These are phyloP conservation scores for Prorops nasuta DNA, from an alignment of 1,140 invertebrate genomes.

Conservation along the genomic window DNA sequence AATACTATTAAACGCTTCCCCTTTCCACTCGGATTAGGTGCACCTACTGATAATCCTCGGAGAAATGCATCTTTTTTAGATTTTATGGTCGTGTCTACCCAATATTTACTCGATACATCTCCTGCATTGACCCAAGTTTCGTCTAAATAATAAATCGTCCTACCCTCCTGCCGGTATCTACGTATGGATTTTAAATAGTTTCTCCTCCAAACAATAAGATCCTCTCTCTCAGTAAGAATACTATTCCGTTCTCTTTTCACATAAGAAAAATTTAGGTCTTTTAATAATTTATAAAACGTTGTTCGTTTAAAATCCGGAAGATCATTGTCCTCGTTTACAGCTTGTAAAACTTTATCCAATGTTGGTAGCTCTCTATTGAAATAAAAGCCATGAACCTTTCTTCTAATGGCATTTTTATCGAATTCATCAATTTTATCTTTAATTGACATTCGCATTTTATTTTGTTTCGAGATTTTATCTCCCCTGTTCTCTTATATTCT, in stretches of 20 bases:
- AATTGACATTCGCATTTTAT: too few species aligned
- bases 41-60: not conserved
- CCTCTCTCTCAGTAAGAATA: constrained; percentile 1
- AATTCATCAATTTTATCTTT: too few species aligned
- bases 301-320: constrained; percentile 7
- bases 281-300: constrained; percentile 3
- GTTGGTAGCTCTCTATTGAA: too few species aligned
- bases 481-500: too few species aligned
- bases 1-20: constrained; percentile 3
- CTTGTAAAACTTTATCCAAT: too few species aligned
- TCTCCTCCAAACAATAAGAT: too few species aligned
- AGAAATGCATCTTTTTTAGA: constrained; percentile 8
- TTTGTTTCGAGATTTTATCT: too few species aligned
- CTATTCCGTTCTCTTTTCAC: not conserved
- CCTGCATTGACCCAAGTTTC: constrained; percentile 5
- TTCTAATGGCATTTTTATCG: too few species aligned
- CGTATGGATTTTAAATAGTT: constrained; percentile 1
- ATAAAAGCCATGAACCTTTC: too few species aligned
- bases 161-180: constrained; percentile 1
- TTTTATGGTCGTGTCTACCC: not conserved
- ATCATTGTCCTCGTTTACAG: too few species aligned
- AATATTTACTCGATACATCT: constrained; percentile 5
- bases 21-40: not conserved
- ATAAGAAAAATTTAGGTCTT: constrained; percentile 1
- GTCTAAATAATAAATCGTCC: constrained; percentile 3